phyloP scores from a whole-genome alignment of 2,113 vertebrate species.

The Caranx melampygus region DNA sequence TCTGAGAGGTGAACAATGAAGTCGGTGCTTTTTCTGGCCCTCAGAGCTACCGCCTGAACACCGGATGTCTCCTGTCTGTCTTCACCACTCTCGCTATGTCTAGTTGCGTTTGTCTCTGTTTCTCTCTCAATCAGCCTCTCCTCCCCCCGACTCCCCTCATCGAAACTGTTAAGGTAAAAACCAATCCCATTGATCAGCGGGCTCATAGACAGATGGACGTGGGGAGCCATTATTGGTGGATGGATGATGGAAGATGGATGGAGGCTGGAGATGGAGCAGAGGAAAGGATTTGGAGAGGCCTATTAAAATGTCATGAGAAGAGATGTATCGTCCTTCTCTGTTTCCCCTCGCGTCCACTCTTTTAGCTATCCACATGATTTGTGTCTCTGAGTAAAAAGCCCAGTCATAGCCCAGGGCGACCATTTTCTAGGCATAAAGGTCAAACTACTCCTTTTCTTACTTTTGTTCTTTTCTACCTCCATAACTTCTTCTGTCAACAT shows the following conservation, averaged over 20 bases:
- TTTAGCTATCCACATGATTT: slow-evolving; percentile 76
- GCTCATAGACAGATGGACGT: slow-evolving; percentile 54
- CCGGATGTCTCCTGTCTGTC: slow-evolving; percentile 44
- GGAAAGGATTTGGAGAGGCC: slow-evolving; percentile 71
- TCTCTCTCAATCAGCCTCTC: slow-evolving; percentile 60
- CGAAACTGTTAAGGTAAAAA: slow-evolving; percentile 63
- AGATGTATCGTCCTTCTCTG: slow-evolving; percentile 73
- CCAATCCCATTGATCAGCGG: slow-evolving; percentile 69
- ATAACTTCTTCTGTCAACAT: slow-evolving; percentile 29
- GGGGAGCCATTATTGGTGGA: slow-evolving; percentile 71
- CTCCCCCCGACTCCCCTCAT: slow-evolving; percentile 19
- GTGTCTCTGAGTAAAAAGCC: slow-evolving; percentile 68
- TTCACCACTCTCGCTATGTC: slow-evolving; percentile 16
- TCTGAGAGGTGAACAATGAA: slow-evolving; percentile 29
- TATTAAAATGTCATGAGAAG: slow-evolving; percentile 78
- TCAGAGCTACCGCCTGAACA: slow-evolving; percentile 23
- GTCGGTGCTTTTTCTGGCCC: slow-evolving; percentile 14
- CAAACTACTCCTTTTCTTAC: slow-evolving; percentile 56
- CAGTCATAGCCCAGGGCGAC: slow-evolving; percentile 50
- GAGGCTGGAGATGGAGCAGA: slow-evolving; percentile 47
- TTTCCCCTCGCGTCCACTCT: slow-evolving; percentile 71
- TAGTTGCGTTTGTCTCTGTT: slow-evolving; percentile 48
- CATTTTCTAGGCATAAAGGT: slow-evolving; percentile 69
- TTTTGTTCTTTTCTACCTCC: slow-evolving; percentile 44
- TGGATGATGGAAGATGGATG: slow-evolving; percentile 73